These are phyloP conservation scores for Bucorvus abyssinicus DNA, from an alignment of 2,797 vertebrate species.

Conservation along the genomic window DNA sequence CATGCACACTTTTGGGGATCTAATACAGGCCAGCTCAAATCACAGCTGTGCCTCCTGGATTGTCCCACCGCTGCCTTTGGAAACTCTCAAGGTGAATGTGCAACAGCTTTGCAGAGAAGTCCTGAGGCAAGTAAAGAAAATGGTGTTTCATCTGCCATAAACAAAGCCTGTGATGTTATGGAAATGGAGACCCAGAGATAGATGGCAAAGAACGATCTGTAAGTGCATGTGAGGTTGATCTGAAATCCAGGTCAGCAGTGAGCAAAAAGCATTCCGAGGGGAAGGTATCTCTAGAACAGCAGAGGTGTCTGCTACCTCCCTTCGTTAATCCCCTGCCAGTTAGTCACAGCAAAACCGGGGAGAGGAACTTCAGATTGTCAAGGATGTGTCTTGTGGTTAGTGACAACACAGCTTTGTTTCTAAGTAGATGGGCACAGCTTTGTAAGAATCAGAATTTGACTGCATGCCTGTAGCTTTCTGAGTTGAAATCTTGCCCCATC, in stretches of 20 bases:
- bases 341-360: neutral
- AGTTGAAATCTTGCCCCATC: neutral
- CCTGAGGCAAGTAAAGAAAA: neutral
- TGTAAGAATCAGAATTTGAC: neutral
- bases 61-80: neutral
- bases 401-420: neutral
- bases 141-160: neutral
- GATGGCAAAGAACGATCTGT: neutral
- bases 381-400: neutral
- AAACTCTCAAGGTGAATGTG: neutral
- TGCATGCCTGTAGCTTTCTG: neutral
- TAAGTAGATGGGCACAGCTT: neutral
- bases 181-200: neutral
- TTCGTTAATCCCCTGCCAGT: neutral
- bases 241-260: neutral
- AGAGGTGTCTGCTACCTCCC: neutral
- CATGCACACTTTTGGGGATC: neutral
- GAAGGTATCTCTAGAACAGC: neutral
- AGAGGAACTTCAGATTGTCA: neutral
- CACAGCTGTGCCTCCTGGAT: neutral
- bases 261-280: neutral
- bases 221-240: neutral
- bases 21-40: neutral
- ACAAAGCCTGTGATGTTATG: neutral
- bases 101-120: neutral